A percentile compares a stretch with the other conserved stretches of the same genome.
Evolutionary conservation across 2,797 vertebrate genomes (phyloP).

Genomic region (Peromyscus eremicus): DNA sequence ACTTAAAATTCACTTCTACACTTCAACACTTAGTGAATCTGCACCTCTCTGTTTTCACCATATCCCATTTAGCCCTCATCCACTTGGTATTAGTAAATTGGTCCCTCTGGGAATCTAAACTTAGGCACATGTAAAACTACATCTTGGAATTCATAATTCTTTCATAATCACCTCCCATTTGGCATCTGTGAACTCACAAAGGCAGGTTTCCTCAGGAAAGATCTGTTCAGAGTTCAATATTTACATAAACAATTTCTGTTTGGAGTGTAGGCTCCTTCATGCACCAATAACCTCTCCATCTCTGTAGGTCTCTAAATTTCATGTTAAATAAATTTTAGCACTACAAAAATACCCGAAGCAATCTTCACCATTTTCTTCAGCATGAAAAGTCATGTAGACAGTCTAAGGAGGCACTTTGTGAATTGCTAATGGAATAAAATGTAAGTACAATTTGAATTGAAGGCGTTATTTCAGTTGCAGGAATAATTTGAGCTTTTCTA

Average conservation of each 20-base stretch:
- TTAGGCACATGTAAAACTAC: conserved; percentile 85
- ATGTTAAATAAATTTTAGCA: conserved; percentile 84
- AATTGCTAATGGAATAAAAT: conserved; percentile 71
- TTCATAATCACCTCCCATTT: conserved; percentile 87
- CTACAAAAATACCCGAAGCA: conserved; percentile 84
- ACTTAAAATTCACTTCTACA: conserved; percentile 86
- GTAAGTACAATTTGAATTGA: conserved; percentile 63
- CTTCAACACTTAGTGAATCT: conserved; percentile 74
- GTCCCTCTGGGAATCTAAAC: conserved; percentile 90
- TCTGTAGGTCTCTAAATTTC: conserved; percentile 80
- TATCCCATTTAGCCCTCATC: conserved; percentile 84
- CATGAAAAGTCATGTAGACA: conserved; percentile 84
- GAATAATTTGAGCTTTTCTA: conserved; percentile 26
- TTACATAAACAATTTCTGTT: conserved; percentile 87
- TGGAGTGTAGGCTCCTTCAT: conserved; percentile 82
- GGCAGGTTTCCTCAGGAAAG: conserved; percentile 79
- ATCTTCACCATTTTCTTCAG: conserved; percentile 82
- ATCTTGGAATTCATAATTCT: conserved; percentile 86
- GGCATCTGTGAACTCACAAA: conserved; percentile 82
- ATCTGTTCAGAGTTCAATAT: conserved; percentile 82
- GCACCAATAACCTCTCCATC: conserved; percentile 85
- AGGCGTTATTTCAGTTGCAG: conserved; percentile 53
- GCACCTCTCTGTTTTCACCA: conserved; percentile 76
- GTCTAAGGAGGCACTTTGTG: conserved; percentile 69
- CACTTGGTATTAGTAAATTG: conserved; percentile 90